Base-by-base conservation (phyloP, 1,140 invertebrate genomes). In the silkworm (Bombyx mori) region DNA sequence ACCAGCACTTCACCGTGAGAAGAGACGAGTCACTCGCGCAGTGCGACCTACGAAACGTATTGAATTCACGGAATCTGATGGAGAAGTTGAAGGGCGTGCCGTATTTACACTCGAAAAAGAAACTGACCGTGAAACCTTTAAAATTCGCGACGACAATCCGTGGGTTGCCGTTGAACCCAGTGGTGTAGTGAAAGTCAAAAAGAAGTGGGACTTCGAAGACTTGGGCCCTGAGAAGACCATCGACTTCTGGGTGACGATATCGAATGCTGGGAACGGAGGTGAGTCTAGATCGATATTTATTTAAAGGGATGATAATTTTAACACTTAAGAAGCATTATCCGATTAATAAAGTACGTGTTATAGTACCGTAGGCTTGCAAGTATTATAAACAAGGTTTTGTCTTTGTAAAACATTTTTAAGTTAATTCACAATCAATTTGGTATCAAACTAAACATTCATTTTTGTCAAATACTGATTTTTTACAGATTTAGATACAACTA, bases 201-300 rank as follows among this genome's bases (percentile, higher is more conserved):
- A 97, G 91, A 97, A 97, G 90, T 98, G 96, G 96, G 96, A 98
- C 89, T 98, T 96, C 83, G 97, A 98, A 77, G 96, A 97, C 72
- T 83, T 98, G 3, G 96, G 96, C n/a, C 95, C 95, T 0, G 96
- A 98, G 84, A 98, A 98, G 82, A 97, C 95, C 2, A 97, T 98
- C 70, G 96, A 98, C 79, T 98, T 98, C 86, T 98, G 96, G 96
- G 96, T 98, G 10, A 97, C 95, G 42, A 97, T 97, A 68, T 96
- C 94, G 8, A 97, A 97, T 83, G 91, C 93, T 73, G 94, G 94
- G 89, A 93, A 93, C 82, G 92, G 92, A 89, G 93, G 93, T 95
- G 86, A 93, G 93, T 90, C 7, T 52, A 45, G 44, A 42, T 44
- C 43, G 52, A 50, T 53, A 8, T 44, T 10, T 47, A 18, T 26